Base-by-base conservation (phyloP, 2,888 invertebrate genomes). In the Epistrophella euchroma region DNA sequence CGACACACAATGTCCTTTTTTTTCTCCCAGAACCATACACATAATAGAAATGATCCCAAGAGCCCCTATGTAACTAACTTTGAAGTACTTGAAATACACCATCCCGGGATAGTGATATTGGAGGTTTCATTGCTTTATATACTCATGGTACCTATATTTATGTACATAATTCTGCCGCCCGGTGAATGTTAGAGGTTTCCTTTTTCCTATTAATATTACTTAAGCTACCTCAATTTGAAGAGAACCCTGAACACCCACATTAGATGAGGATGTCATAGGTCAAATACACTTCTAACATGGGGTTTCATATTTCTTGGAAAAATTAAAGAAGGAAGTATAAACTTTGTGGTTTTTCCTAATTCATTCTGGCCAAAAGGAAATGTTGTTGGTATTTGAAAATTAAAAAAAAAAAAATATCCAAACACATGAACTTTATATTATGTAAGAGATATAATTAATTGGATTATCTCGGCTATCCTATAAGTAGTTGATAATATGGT, bases 71-170 rank as follows among this genome's bases (percentile, higher is more conserved):
- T 43, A 19, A 40, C 62, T n/a, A 62, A 62, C 15, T n/a, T 62
- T 62, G 5, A 62, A 62, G 62, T 62, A 62, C 62, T 62, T n/a
- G n/a, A 43, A 62, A 43, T 43, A 62, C n/a, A 43, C 22, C 6
- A 43, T 62, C 43, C 1, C 22, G 2, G 37, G 25, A 15, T n/a
- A 22, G 25, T 43, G 15, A 52, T 5, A 22, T 5, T 25, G 15
- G 25, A 4, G 13, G 19, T n/a, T n/a, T 25, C 9, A 3, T 55
- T 28, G 25, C 15, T n/a, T 52, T 15, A 15, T 32, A 55, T 28
- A n/a, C 32, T 28, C 28, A 5, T n/a, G n/a, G n/a, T n/a, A n/a
- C 6, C 4, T 0, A 28, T 28, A 5, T 28, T 5, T 28, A 2
- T 35, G 11, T 19, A 4, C 15, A 52, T 15, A 25, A 25, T 50